Evolutionary conservation across 2,888 invertebrate species (phyloP).

Genomic region (Lathronympha strigana): DNA sequence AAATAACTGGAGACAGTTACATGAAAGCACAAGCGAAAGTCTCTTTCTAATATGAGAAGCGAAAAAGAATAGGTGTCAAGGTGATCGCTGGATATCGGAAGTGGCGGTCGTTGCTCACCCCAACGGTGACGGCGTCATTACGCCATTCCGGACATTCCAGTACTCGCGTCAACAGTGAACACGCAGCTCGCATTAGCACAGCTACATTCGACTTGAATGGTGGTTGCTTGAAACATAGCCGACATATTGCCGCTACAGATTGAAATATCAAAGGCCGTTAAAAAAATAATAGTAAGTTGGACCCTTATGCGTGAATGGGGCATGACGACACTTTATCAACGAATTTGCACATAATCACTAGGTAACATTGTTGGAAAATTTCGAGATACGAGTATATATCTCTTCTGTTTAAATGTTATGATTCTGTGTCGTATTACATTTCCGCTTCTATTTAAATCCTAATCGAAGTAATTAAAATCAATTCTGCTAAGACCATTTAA

Average conservation of each 20-base stretch:
- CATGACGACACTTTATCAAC: not conserved
- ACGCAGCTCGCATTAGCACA: constrained; percentile 7
- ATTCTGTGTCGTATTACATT: not conserved
- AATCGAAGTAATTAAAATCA: not conserved
- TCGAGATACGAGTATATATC: not conserved
- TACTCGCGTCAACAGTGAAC: constrained; percentile 6
- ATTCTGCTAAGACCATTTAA: not conserved
- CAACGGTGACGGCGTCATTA: constrained; percentile 8
- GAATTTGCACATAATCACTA: not conserved
- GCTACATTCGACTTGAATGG: not conserved
- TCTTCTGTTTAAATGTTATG: not conserved
- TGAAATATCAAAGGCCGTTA: too few relatives aligned
- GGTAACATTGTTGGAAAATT: not conserved
- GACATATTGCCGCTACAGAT: not conserved
- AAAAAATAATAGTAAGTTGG: too few relatives aligned
- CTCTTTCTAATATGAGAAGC: too few relatives aligned
- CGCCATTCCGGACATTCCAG: constrained; percentile 8
- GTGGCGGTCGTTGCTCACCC: not conserved
- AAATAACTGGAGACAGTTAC: too few relatives aligned
- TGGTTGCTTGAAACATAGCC: not conserved
- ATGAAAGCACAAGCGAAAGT: too few relatives aligned
- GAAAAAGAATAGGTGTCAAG: too few relatives aligned
- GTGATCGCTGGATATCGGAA: not conserved
- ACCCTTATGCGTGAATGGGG: too few relatives aligned
- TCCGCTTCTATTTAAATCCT: not conserved